phyloP scores from a whole-genome alignment of 1,140 invertebrate genomes.

The Hylaeus anthracinus region DNA sequence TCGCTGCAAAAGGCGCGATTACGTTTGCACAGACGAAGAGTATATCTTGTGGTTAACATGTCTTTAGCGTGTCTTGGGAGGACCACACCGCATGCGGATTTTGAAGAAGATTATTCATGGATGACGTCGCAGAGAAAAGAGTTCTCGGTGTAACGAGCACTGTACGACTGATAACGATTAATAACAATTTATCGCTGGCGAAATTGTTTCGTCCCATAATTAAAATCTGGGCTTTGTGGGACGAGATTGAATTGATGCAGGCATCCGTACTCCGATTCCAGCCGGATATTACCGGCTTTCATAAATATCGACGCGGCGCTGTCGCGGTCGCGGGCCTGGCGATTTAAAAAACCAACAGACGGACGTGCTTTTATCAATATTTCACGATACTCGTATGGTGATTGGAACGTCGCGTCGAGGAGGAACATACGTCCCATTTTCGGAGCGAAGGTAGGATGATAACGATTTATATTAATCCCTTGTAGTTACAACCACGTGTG shows the following conservation, averaged over 20 bases:
- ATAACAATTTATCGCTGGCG: conserved; percentile 54
- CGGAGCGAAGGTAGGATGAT: background rate
- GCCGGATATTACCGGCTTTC: conserved; percentile 42
- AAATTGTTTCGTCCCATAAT: conserved; percentile 51
- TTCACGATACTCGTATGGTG: conserved; percentile 1
- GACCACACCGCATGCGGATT: conserved; percentile 4
- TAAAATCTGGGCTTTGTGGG: conserved; percentile 44
- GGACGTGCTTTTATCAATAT: background rate
- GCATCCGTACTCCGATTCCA: background rate
- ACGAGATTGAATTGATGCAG: conserved; percentile 53
- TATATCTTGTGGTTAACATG: background rate
- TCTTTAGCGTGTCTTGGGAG: background rate
- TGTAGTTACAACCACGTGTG: too few relatives aligned
- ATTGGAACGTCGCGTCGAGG: conserved; percentile 2
- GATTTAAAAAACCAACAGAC: conserved; percentile 7
- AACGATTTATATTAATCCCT: background rate
- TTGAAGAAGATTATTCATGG: conserved; percentile 17
- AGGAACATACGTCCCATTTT: background rate
- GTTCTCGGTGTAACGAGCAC: conserved; percentile 2
- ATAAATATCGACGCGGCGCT: conserved; percentile 39
- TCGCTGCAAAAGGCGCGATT: conserved; percentile 13
- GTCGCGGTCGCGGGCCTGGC: background rate
- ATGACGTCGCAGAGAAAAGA: conserved; percentile 33
- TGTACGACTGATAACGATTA: conserved; percentile 38
- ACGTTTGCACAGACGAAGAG: conserved; percentile 1